Conservation (phyloP, 2,113 vertebrate species). For the Silurus glanis region DNA sequence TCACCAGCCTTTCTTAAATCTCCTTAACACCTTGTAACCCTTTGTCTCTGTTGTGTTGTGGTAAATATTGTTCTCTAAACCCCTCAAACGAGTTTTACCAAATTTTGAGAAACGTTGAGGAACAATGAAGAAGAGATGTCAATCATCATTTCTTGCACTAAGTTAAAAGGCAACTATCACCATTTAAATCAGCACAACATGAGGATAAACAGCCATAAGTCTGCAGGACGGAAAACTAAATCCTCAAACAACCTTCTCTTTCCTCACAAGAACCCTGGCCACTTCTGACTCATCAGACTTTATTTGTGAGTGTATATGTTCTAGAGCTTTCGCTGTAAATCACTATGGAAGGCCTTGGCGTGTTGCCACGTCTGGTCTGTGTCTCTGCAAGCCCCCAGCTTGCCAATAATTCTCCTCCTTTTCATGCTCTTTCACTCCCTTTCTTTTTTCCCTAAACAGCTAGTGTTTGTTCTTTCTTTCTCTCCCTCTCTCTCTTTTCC, state of each 20-base stretch:
- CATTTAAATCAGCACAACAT: neutral
- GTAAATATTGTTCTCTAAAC: neutral
- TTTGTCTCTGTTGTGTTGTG: too few relatives aligned
- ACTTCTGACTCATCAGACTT: slow-evolving; percentile 25
- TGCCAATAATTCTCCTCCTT: slow-evolving; percentile 26
- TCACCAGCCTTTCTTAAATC: too few relatives aligned
- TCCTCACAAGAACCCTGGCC: slow-evolving; percentile 2
- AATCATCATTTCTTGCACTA: too few relatives aligned
- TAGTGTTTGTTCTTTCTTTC: slow-evolving; percentile 16
- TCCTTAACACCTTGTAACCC: too few relatives aligned
- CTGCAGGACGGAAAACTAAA: neutral
- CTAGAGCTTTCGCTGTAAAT: slow-evolving; percentile 11
- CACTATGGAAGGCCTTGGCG: slow-evolving; percentile 13
- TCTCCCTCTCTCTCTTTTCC: slow-evolving; percentile 4
- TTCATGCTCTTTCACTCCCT: slow-evolving; percentile 16
- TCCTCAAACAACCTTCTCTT: slow-evolving; percentile 10
- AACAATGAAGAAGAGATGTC: neutral
- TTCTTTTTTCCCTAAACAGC: slow-evolving; percentile 2
- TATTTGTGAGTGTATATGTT: neutral
- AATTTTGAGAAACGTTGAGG: neutral
- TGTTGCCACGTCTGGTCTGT: slow-evolving; percentile 31
- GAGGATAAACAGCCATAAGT: neutral
- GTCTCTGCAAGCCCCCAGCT: slow-evolving; percentile 28
- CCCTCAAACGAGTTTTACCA: too few relatives aligned
- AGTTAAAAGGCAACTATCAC: neutral